phyloP scores from a whole-genome alignment of 2,113 vertebrate genomes.

The Silurus glanis region DNA sequence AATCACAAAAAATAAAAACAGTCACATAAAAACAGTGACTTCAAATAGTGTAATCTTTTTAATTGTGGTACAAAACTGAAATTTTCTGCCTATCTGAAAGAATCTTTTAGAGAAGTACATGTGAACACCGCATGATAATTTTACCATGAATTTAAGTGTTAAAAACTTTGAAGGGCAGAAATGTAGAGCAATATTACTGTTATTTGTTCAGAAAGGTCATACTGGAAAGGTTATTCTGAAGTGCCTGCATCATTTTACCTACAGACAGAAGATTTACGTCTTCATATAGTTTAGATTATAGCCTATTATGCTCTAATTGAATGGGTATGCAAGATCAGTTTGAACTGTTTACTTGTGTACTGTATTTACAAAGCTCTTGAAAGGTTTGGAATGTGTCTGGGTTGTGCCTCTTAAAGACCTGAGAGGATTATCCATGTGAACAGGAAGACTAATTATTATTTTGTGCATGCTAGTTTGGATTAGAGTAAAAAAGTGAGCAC shows the following conservation, averaged over 20 bases:
- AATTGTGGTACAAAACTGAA: neutral
- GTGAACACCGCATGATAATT: neutral
- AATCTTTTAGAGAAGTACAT: neutral
- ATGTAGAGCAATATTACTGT: neutral
- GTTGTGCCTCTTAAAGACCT: neutral
- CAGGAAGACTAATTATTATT: conserved; percentile 9
- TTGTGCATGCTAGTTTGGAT: neutral
- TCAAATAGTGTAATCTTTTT: neutral
- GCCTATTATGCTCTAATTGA: neutral
- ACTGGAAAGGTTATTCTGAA: neutral
- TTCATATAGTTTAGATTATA: neutral
- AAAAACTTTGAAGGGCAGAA: neutral
- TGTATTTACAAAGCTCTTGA: neutral
- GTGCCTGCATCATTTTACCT: neutral
- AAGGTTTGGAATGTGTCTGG: neutral
- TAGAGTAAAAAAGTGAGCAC: neutral
- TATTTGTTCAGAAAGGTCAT: neutral
- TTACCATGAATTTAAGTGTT: neutral
- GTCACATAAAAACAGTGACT: no score
- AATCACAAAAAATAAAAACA: no score
- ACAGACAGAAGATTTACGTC: neutral
- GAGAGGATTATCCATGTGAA: neutral
- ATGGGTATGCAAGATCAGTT: neutral
- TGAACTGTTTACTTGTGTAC: neutral
- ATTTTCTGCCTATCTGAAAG: neutral